Evolutionary conservation across 2,888 invertebrate species (phyloP).

Genomic region (Andrena bucephala): DNA sequence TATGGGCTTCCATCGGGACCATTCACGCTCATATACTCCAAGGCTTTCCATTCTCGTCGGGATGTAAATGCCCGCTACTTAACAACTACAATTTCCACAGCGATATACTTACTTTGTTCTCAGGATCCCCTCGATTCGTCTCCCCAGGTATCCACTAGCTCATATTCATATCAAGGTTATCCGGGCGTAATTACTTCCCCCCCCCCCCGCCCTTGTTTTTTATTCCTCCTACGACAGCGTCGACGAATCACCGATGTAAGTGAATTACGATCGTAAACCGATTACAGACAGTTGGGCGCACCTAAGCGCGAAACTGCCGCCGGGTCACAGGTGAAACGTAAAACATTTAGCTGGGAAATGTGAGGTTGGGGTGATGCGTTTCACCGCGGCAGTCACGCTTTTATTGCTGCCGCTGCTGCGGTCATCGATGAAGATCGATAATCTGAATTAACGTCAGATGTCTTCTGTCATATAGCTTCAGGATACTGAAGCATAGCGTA

Average conservation of each 20-base stretch:
- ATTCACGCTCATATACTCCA: background rate
- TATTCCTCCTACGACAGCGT: background rate
- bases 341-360: constrained; percentile 46
- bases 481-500: too few species aligned
- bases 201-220: background rate
- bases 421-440: constrained; percentile 45
- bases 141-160: background rate
- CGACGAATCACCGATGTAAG: constrained; percentile 51
- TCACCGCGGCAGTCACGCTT: constrained; percentile 42
- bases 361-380: constrained; percentile 31
- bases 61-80: background rate
- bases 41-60: background rate
- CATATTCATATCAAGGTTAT: constrained; percentile 42
- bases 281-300: constrained; percentile 35
- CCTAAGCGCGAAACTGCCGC: constrained; percentile 32
- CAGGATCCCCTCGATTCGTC: background rate
- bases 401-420: constrained; percentile 20
- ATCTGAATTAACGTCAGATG: constrained; percentile 33
- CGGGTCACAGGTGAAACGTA: constrained; percentile 24
- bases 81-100: background rate
- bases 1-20: too few species aligned
- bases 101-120: background rate
- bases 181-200: constrained; percentile 18
- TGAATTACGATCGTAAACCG: constrained; percentile 45
- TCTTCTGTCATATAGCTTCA: constrained; percentile 11